phyloP scores from a whole-genome alignment of 2,888 invertebrate genomes.

The Hypomecis atomaria region DNA sequence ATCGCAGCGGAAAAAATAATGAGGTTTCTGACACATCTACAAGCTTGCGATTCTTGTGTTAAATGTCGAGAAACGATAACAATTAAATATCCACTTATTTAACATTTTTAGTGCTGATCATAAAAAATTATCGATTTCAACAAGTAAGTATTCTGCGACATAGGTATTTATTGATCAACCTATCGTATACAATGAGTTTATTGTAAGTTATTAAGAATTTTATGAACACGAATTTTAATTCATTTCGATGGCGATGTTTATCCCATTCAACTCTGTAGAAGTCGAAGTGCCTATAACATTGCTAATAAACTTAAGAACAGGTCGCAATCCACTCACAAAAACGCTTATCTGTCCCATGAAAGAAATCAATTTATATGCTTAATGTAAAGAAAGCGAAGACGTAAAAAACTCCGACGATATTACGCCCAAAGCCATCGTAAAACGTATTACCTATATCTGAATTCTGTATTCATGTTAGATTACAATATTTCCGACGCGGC shows the following conservation, averaged over 20 bases:
- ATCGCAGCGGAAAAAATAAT: slow-evolving; percentile 55
- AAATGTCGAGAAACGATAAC: background rate
- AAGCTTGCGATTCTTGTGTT: slow-evolving; percentile 37
- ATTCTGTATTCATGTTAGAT: slow-evolving; percentile 73
- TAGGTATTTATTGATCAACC: slow-evolving; percentile 9
- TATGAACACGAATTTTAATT: slow-evolving; percentile 33
- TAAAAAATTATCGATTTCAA: slow-evolving; percentile 8
- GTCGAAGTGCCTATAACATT: slow-evolving; percentile 35
- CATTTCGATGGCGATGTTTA: slow-evolving; percentile 26
- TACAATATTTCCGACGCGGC: slow-evolving; percentile 67
- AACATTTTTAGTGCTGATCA: background rate
- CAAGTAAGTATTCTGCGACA: slow-evolving; percentile 8
- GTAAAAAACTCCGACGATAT: slow-evolving; percentile 56
- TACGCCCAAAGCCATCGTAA: slow-evolving; percentile 55
- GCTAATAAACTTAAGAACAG: slow-evolving; percentile 40
- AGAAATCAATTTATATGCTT: slow-evolving; percentile 52
- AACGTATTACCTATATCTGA: slow-evolving; percentile 64
- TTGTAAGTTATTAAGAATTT: slow-evolving; percentile 31
- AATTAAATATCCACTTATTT: background rate
- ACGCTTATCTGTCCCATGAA: slow-evolving; percentile 44
- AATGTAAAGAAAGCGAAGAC: slow-evolving; percentile 48
- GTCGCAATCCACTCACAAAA: slow-evolving; percentile 45
- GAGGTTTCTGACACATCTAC: slow-evolving; percentile 46
- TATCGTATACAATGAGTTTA: slow-evolving; percentile 13
- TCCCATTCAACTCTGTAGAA: slow-evolving; percentile 35